phyloP scores from a whole-genome alignment of 2,888 invertebrate genomes.

The Vandiemenella viatica region DNA sequence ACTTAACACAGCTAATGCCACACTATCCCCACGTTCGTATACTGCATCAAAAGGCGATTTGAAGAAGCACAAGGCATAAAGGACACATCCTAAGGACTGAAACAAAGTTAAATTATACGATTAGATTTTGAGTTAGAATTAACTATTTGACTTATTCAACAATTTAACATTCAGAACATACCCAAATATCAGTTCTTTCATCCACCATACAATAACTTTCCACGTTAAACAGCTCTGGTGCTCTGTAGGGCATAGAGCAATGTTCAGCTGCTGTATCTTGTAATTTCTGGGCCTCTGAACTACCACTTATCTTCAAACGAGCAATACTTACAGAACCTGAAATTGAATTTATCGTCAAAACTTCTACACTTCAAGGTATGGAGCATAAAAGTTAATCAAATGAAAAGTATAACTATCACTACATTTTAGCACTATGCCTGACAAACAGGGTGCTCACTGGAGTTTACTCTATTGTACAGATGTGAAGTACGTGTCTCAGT shows the following conservation, averaged over 20 bases:
- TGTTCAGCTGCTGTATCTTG: slow-evolving; percentile 71
- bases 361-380: neutral
- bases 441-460: too few relatives aligned
- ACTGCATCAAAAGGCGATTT: slow-evolving; percentile 74
- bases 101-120: slow-evolving; percentile 20
- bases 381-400: too few relatives aligned
- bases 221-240: slow-evolving; percentile 76
- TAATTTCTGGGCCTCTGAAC: slow-evolving; percentile 49
- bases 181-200: slow-evolving; percentile 78
- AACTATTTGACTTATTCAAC: neutral
- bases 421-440: too few relatives aligned
- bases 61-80: slow-evolving; percentile 73
- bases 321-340: slow-evolving; percentile 50
- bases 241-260: slow-evolving; percentile 75
- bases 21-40: slow-evolving; percentile 72
- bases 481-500: too few relatives aligned
- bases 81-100: slow-evolving; percentile 68
- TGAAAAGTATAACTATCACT: too few relatives aligned
- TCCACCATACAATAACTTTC: slow-evolving; percentile 66
- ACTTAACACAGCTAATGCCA: slow-evolving; percentile 68
- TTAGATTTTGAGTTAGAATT: neutral
- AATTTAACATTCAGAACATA: slow-evolving; percentile 24
- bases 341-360: slow-evolving; percentile 1
- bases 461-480: too few relatives aligned
- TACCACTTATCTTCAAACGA: slow-evolving; percentile 46